phyloP scores from a whole-genome alignment of 1,140 invertebrate genomes.

The Zaprionus camerounensis region DNA sequence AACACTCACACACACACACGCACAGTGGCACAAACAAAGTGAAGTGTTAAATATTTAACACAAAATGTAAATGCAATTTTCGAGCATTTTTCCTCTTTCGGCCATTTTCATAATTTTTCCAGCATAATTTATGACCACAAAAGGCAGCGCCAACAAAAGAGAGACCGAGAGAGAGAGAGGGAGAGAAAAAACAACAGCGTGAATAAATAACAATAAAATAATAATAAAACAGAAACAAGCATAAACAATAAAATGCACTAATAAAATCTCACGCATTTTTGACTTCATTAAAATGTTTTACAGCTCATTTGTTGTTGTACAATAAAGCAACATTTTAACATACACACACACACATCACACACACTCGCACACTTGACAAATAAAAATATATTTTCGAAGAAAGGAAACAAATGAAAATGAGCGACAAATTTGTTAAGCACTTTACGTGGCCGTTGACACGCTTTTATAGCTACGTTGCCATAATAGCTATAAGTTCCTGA shows the following conservation, averaged over 20 bases:
- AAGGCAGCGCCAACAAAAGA: constrained; percentile 38
- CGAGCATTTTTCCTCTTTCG: constrained; percentile 32
- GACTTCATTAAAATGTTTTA: constrained; percentile 70
- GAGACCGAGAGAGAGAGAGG: background rate
- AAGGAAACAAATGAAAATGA: constrained; percentile 3
- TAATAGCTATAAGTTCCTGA: background rate
- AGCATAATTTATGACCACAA: constrained; percentile 72
- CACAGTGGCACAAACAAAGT: constrained; percentile 3
- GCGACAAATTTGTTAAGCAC: constrained; percentile 2
- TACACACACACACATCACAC: background rate
- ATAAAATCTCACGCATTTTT: constrained; percentile 73
- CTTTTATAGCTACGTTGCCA: constrained; percentile 1
- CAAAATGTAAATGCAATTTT: constrained; percentile 59
- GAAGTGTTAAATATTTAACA: constrained; percentile 61
- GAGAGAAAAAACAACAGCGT: constrained; percentile 19
- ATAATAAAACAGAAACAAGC: constrained; percentile 35
- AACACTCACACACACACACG: constrained; percentile 10
- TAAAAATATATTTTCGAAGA: constrained; percentile 8
- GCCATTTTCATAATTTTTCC: constrained; percentile 50
- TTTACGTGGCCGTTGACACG: background rate
- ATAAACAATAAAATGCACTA: constrained; percentile 76
- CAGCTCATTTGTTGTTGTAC: constrained; percentile 40
- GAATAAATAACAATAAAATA: constrained; percentile 57
- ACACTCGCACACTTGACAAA: constrained; percentile 19
- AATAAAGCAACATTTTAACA: constrained; percentile 20